These are phyloP conservation scores for Drosophila rubida DNA, from an alignment of 2,888 invertebrate species.

Conservation along the genomic window DNA sequence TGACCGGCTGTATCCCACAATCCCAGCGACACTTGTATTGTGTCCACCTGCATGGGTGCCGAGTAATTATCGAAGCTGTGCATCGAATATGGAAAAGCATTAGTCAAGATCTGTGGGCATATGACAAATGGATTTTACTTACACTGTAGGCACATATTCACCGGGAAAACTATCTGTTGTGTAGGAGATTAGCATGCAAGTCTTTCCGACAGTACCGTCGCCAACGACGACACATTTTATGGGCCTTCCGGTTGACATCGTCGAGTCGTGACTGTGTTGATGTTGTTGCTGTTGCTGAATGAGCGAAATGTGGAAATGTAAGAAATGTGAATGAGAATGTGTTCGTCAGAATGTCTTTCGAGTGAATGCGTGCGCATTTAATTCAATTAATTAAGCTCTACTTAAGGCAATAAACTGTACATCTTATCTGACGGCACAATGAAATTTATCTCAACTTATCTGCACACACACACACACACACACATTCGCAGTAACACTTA, in stretches of 20 bases:
- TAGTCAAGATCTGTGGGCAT: conserved; percentile 3
- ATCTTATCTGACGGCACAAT: conserved; percentile 48
- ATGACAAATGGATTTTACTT: conserved; percentile 85
- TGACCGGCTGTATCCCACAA: conserved; percentile 98
- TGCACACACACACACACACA: conserved; percentile 25
- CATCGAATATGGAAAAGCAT: conserved; percentile 1
- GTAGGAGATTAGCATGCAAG: conserved; percentile 96
- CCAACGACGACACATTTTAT: conserved; percentile 97
- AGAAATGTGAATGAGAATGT: conserved; percentile 37
- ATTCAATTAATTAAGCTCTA: conserved; percentile 78
- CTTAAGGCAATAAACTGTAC: conserved; percentile 75
- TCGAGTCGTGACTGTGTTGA: conserved; percentile 62
- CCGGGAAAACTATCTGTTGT: conserved; percentile 97
- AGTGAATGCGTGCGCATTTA: conserved; percentile 71
- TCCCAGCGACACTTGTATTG: conserved; percentile 97
- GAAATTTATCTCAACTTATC: conserved; percentile 34
- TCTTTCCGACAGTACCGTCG: conserved; percentile 97
- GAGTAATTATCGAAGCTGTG: conserved; percentile 98
- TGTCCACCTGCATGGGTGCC: conserved; percentile 99
- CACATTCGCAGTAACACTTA: conserved; percentile 14
- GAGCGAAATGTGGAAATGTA: conserved; percentile 45
- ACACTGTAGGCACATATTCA: conserved; percentile 98
- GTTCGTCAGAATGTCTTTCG: conserved; percentile 43
- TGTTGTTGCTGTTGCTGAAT: conserved; percentile 35
- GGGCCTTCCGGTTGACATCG: conserved; percentile 96